Conservation (phyloP, 2,113 vertebrate genomes). For the Ageneiosus marmoratus region DNA sequence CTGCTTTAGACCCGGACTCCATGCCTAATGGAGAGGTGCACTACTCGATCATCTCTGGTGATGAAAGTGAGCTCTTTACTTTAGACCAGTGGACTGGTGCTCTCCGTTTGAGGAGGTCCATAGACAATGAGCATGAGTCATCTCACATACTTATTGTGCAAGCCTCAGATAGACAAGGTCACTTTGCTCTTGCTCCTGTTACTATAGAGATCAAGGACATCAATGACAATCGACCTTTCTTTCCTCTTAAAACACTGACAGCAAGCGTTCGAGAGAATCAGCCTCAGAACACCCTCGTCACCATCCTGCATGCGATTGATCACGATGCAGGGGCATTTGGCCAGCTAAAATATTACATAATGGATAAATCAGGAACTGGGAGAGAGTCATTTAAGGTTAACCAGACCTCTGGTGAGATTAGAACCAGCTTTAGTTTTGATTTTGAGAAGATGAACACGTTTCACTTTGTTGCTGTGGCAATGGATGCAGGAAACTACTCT, state of each 20-base stretch:
- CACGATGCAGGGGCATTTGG: conserved; percentile 84
- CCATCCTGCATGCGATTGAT: conserved; percentile 85
- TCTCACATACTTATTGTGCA: conserved; percentile 82
- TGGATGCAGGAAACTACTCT: conserved; percentile 86
- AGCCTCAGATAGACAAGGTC: conserved; percentile 77
- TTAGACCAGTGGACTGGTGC: conserved; percentile 84
- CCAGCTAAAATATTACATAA: conserved; percentile 79
- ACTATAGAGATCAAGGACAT: conserved; percentile 88
- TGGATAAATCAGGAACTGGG: conserved; percentile 63
- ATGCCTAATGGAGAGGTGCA: conserved; percentile 78
- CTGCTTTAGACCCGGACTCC: conserved; percentile 86
- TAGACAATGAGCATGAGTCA: conserved; percentile 83
- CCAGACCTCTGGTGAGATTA: conserved; percentile 82
- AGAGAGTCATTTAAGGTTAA: conserved; percentile 81
- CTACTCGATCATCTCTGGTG: conserved; percentile 89
- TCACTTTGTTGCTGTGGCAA: conserved; percentile 82
- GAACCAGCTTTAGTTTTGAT: conserved; percentile 83
- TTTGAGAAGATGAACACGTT: conserved; percentile 87
- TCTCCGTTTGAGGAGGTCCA: conserved; percentile 74
- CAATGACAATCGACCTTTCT: conserved; percentile 90
- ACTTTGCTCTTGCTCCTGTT: conserved; percentile 85
- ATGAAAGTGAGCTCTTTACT: conserved; percentile 83
- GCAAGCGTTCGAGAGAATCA: conserved; percentile 91
- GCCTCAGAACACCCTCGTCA: conserved; percentile 84
- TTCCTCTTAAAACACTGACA: conserved; percentile 83